These are phyloP conservation scores for Elaphurus davidianus DNA, from an alignment of 2,113 vertebrate genomes.

Conservation along the genomic window DNA sequence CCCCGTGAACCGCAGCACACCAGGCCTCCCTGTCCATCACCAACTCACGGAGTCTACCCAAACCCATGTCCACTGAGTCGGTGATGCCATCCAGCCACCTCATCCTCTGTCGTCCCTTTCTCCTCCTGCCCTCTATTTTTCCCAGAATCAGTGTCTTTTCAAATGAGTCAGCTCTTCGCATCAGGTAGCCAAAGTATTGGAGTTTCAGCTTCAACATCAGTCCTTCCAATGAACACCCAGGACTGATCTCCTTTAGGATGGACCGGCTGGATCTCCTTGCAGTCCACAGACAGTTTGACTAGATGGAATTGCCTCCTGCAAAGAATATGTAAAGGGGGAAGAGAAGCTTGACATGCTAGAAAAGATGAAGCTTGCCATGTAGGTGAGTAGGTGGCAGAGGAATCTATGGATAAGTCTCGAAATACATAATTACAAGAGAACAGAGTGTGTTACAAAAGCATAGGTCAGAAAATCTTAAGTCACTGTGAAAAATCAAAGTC, in stretches of 20 bases:
- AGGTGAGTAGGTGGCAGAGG: not conserved
- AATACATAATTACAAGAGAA: not conserved
- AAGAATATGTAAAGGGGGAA: not conserved
- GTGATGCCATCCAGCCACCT: not conserved
- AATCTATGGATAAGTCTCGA: not conserved
- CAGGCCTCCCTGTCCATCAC: not conserved
- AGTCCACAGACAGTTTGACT: not conserved
- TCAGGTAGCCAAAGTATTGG: not conserved
- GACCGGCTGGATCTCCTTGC: not conserved
- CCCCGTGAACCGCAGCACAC: rapidly evolving
- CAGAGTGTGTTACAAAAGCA: not conserved
- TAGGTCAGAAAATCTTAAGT: not conserved
- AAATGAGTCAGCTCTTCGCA: not conserved
- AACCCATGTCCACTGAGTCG: not conserved
- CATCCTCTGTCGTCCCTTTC: not conserved
- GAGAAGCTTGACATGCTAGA: not conserved
- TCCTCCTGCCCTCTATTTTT: not conserved
- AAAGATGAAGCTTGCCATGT: not conserved
- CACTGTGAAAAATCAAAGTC: not conserved
- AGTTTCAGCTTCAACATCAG: not conserved
- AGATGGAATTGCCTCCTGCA: not conserved
- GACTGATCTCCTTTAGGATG: not conserved
- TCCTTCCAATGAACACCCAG: not conserved
- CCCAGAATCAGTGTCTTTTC: not conserved
- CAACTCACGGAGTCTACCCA: not conserved